Percentiles rank a stretch among this genome's conserved stretches.
These are phyloP conservation scores for Austrolebias charrua DNA, from an alignment of 2,797 vertebrate species.

Conservation along the genomic window DNA sequence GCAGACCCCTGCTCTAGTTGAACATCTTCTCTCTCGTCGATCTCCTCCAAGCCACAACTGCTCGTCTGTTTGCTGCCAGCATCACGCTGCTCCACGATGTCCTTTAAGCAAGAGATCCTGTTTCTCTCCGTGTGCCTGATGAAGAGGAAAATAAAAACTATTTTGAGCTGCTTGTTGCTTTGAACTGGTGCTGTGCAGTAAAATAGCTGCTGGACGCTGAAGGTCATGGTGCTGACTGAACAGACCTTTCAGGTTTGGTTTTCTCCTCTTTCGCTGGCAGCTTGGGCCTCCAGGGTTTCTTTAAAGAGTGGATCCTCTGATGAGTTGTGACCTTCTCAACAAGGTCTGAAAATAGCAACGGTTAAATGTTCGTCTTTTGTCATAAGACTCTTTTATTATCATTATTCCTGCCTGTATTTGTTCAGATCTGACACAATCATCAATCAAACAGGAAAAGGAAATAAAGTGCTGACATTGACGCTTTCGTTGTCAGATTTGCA, in stretches of 20 bases:
- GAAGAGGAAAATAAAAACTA: slow-evolving; percentile 8
- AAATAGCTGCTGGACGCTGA: slow-evolving; percentile 16
- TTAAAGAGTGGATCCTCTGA: background rate
- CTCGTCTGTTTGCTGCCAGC: slow-evolving; percentile 28
- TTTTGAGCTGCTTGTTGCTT: slow-evolving; percentile 18
- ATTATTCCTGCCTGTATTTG: too few relatives aligned
- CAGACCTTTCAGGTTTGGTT: slow-evolving; percentile 4
- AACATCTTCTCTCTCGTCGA: slow-evolving; percentile 44
- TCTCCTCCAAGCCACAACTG: slow-evolving; percentile 20
- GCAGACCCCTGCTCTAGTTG: too few relatives aligned
- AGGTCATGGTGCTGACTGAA: slow-evolving; percentile 2
- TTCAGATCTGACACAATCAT: too few relatives aligned
- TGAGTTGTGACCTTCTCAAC: too few relatives aligned
- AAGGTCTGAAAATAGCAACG: too few relatives aligned
- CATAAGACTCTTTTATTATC: too few relatives aligned
- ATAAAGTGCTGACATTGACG: too few relatives aligned
- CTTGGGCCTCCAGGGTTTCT: background rate
- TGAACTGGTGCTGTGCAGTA: slow-evolving; percentile 5
- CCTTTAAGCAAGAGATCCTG: slow-evolving; percentile 40
- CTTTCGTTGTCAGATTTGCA: too few relatives aligned
- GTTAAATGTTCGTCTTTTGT: too few relatives aligned
- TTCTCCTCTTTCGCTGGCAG: slow-evolving; percentile 15
- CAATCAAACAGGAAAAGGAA: too few relatives aligned
- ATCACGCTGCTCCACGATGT: slow-evolving; percentile 29
- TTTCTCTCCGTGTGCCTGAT: slow-evolving; percentile 11